Percentiles rank a stretch among this genome's conserved stretches.
Conservation (phyloP, 2,888 invertebrate genomes). For the Leuctra nigra region DNA sequence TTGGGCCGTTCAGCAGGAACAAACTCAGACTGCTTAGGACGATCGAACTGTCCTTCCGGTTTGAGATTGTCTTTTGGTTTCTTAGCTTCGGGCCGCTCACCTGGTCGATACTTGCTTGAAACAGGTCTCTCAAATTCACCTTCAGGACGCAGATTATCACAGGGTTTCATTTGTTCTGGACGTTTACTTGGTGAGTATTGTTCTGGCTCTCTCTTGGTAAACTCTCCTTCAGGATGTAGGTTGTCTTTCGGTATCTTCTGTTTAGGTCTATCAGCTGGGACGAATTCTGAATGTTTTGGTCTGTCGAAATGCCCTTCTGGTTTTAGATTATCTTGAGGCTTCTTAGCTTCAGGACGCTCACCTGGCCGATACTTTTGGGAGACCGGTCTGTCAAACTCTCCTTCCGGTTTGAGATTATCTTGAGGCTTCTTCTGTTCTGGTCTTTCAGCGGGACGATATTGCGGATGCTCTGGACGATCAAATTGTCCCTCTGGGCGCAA, state of each 20-base stretch:
- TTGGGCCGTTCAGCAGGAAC: conserved; percentile 49
- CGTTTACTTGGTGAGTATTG: conserved; percentile 11
- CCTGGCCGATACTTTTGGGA: conserved; percentile 31
- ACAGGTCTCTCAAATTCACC: conserved; percentile 53
- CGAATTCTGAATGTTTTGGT: conserved; percentile 34
- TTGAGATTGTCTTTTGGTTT: conserved; percentile 34
- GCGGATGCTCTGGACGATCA: conserved; percentile 36
- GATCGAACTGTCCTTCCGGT: conserved; percentile 36
- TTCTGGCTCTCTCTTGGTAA: conserved; percentile 40
- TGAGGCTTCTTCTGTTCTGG: conserved; percentile 53
- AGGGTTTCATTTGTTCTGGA: conserved; percentile 31
- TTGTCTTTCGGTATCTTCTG: conserved; percentile 33
- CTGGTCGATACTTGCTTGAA: conserved; percentile 42
- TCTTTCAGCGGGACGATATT: conserved; percentile 51
- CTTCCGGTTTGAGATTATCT: conserved; percentile 47
- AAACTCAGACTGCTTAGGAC: conserved; percentile 35
- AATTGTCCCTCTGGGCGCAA: conserved; percentile 46
- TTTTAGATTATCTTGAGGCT: conserved; percentile 32
- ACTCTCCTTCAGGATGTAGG: conserved; percentile 38
- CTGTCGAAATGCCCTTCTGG: conserved; percentile 39
- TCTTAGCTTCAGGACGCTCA: conserved; percentile 27
- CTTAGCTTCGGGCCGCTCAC: conserved; percentile 42
- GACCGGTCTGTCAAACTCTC: conserved; percentile 35
- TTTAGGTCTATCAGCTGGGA: conserved; percentile 37
- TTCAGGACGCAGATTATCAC: conserved; percentile 58